Conservation (phyloP, 1,140 invertebrate species). For the Platorchestia sp. region DNA sequence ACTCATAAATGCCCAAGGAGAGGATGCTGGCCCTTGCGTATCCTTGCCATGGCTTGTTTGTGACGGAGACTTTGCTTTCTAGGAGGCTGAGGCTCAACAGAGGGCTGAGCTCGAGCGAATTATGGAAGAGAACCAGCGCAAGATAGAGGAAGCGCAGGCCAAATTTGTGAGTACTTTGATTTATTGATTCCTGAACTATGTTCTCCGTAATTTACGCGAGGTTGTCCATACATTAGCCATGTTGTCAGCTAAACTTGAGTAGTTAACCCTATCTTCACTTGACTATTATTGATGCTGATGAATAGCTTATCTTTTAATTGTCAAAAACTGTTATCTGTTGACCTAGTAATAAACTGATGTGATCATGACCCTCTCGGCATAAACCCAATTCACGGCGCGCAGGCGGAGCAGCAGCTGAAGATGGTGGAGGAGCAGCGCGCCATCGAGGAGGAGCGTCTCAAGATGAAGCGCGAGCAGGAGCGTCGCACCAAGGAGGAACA, state of each 20-base stretch:
- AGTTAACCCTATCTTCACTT: too few relatives aligned
- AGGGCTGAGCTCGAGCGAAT: slow-evolving; percentile 94
- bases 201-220: too few relatives aligned
- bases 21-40: slow-evolving; percentile 20
- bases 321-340: too few relatives aligned
- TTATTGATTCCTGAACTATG: background rate
- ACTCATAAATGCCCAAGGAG: background rate
- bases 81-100: slow-evolving; percentile 96
- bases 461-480: slow-evolving; percentile 92
- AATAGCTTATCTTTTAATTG: too few relatives aligned
- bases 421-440: slow-evolving; percentile 96
- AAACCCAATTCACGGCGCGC: background rate
- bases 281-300: too few relatives aligned
- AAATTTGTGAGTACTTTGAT: slow-evolving; percentile 83
- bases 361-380: too few relatives aligned
- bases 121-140: slow-evolving; percentile 97
- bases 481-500: slow-evolving; percentile 94
- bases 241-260: too few relatives aligned
- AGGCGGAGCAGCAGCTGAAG: slow-evolving; percentile 96
- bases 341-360: too few relatives aligned
- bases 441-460: slow-evolving; percentile 95
- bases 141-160: slow-evolving; percentile 96
- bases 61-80: slow-evolving; percentile 69
- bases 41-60: background rate
- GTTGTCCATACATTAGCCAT: too few relatives aligned